Evolutionary conservation across 1,140 invertebrate genomes (phyloP).

Genomic region (Caerostris darwini): DNA sequence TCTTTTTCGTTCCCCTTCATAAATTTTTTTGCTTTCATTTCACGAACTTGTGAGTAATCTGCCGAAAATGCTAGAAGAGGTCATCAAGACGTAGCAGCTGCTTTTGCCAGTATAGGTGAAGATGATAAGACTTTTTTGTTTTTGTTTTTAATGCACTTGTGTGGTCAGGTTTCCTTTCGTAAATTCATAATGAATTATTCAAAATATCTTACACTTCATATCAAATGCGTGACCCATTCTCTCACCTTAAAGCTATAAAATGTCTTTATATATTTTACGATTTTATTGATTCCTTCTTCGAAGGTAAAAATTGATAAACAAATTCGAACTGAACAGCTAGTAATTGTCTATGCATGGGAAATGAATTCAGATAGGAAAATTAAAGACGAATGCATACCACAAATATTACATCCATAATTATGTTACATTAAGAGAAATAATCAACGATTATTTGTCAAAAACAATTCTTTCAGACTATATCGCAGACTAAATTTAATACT

Average conservation of each 20-base stretch:
- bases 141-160: not conserved
- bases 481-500: too few relatives aligned
- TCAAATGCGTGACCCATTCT: not conserved
- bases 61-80: slow-evolving; percentile 18
- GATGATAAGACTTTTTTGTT: not conserved
- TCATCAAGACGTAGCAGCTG: not conserved
- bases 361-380: too few relatives aligned
- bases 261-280: not conserved
- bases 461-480: too few relatives aligned
- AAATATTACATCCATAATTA: too few relatives aligned
- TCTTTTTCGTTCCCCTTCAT: not conserved
- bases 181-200: slow-evolving; percentile 4
- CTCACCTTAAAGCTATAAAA: not conserved
- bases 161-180: not conserved
- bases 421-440: too few relatives aligned
- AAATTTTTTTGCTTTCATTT: not conserved
- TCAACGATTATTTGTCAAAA: too few relatives aligned
- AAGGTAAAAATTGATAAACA: not conserved
- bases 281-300: not conserved
- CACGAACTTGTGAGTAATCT: not conserved
- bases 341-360: too few relatives aligned
- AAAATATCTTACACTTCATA: not conserved
- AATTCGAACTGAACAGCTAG: too few relatives aligned
- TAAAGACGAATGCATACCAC: too few relatives aligned
- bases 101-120: not conserved